These are phyloP conservation scores for Hirtodrosophila duncani DNA, from an alignment of 2,888 invertebrate genomes.

Conservation along the genomic window DNA sequence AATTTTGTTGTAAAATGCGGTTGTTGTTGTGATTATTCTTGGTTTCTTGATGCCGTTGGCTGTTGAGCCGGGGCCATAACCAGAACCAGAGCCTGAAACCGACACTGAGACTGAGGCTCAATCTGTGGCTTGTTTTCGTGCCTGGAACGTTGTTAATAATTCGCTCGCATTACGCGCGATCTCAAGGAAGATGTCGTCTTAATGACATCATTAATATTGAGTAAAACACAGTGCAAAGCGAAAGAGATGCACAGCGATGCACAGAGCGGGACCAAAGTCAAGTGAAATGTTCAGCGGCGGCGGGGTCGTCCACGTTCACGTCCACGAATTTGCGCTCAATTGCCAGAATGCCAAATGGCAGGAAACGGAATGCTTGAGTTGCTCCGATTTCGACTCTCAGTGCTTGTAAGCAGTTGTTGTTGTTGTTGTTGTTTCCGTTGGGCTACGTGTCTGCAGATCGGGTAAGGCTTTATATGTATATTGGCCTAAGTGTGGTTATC, in stretches of 20 bases:
- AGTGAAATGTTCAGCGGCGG: slow-evolving; percentile 36
- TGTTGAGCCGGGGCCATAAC: too few relatives aligned
- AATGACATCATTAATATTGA: slow-evolving; percentile 72
- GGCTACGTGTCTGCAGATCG: slow-evolving; percentile 25
- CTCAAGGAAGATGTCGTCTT: slow-evolving; percentile 70
- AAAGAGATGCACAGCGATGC: slow-evolving; percentile 26
- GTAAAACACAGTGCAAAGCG: slow-evolving; percentile 54
- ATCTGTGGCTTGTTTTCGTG: slow-evolving; percentile 59
- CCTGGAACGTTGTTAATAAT: slow-evolving; percentile 63
- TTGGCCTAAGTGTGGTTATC: too few relatives aligned
- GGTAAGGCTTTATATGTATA: too few relatives aligned
- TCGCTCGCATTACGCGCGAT: slow-evolving; percentile 73
- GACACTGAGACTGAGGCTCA: slow-evolving; percentile 1
- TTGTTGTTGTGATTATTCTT: slow-evolving; percentile 8
- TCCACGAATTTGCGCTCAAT: slow-evolving; percentile 50
- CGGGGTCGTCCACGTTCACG: too few relatives aligned
- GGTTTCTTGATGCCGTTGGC: slow-evolving; percentile 43
- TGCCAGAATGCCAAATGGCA: slow-evolving; percentile 28
- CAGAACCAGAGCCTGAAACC: slow-evolving; percentile 1
- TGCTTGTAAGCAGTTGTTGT: not conserved
- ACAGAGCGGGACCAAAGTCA: slow-evolving; percentile 13
- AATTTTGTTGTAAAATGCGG: slow-evolving; percentile 46
- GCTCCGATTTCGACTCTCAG: slow-evolving; percentile 15
- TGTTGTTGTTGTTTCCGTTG: slow-evolving; percentile 51
- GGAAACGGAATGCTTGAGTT: slow-evolving; percentile 44